Evolutionary conservation across 2,888 invertebrate species (phyloP).

Genomic region (Glomeris marginata): DNA sequence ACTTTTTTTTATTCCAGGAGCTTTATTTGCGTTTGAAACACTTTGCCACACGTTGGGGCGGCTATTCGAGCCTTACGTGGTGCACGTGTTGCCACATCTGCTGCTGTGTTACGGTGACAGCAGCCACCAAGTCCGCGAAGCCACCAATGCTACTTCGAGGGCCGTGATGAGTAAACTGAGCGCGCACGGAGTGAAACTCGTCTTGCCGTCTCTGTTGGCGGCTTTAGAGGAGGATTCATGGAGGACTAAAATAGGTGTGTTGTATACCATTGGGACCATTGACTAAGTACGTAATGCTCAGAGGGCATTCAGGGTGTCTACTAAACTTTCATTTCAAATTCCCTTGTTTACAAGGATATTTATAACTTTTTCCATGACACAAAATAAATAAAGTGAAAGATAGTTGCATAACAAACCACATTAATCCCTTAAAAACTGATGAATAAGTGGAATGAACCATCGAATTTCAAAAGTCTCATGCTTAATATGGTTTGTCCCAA

Average conservation of each 20-base stretch:
- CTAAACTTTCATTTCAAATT: too few relatives aligned
- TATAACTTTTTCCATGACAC: too few relatives aligned
- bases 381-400: too few relatives aligned
- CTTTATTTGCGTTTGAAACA: constrained; percentile 95
- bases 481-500: too few relatives aligned
- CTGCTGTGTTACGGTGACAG: constrained; percentile 90
- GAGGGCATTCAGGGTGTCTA: too few relatives aligned
- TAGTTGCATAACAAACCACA: too few relatives aligned
- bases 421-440: too few relatives aligned
- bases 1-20: constrained; percentile 40
- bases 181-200: constrained; percentile 93
- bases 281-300: background rate
- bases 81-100: constrained; percentile 88
- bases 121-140: constrained; percentile 83
- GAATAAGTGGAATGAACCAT: too few relatives aligned
- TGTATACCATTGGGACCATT: background rate
- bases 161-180: constrained; percentile 84
- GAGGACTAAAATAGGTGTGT: constrained; percentile 84
- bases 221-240: constrained; percentile 96
- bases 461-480: too few relatives aligned
- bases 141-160: constrained; percentile 91
- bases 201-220: constrained; percentile 79
- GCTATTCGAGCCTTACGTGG: constrained; percentile 96
- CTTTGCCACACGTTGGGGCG: constrained; percentile 86
- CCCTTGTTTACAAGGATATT: too few relatives aligned